Conservation (phyloP, 2,113 vertebrate genomes). For the Ictalurus furcatus region DNA sequence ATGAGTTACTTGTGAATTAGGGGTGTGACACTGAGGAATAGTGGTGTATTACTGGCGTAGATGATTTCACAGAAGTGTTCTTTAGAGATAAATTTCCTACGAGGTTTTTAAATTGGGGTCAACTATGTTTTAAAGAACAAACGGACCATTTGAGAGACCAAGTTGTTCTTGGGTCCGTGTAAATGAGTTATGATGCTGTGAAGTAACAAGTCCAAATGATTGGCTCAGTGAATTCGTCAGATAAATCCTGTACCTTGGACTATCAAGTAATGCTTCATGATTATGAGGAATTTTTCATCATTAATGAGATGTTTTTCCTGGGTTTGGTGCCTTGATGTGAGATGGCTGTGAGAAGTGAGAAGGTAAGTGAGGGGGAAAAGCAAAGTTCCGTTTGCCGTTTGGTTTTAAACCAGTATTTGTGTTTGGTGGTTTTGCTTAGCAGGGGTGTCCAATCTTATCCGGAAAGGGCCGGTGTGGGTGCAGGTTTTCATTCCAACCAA, state of each 20-base stretch:
- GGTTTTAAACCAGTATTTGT: background rate
- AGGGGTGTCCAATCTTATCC: no score
- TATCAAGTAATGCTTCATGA: background rate
- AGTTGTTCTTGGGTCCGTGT: background rate
- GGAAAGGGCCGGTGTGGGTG: no score
- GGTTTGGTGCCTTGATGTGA: background rate
- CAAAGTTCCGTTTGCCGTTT: background rate
- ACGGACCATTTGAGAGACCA: background rate
- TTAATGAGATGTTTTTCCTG: background rate
- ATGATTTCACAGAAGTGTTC: background rate
- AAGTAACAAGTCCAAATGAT: background rate
- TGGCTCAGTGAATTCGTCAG: background rate
- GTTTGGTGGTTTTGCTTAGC: no score
- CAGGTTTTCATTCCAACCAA: no score
- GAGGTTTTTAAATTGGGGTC: background rate
- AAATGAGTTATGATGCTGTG: background rate
- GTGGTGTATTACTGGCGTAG: background rate
- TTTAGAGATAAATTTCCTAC: background rate
- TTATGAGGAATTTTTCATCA: background rate
- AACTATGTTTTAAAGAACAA: background rate
- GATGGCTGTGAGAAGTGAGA: background rate
- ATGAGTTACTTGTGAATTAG: conserved; percentile 9
- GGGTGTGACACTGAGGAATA: background rate
- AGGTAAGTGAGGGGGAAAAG: background rate
- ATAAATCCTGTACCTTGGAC: background rate